Percentiles rank a stretch among this genome's conserved stretches.
Conservation (phyloP, 1,140 invertebrate genomes). For the Planococcus citri region DNA sequence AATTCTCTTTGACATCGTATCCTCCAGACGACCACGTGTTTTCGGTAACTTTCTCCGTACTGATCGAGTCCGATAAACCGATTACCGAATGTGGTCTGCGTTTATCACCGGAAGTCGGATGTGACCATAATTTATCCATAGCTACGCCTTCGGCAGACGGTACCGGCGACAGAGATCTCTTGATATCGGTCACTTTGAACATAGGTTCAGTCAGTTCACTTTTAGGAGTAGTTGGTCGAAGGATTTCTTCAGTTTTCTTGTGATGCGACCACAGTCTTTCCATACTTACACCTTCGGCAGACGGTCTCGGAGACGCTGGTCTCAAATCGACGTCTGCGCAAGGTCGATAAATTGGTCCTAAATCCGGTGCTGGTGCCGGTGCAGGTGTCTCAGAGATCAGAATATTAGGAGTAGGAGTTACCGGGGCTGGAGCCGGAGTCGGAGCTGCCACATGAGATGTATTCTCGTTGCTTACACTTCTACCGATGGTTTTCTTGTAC, state of each 20-base stretch:
- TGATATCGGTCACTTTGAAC: constrained; percentile 18
- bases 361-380: neutral
- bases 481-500: neutral
- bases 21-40: constrained; percentile 40
- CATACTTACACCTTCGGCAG: constrained; percentile 45
- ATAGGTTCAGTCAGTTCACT: neutral
- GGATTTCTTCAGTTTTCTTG: constrained; percentile 11
- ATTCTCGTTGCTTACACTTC: neutral
- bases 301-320: constrained; percentile 37
- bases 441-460: too few relatives aligned
- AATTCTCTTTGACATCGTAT: constrained; percentile 25
- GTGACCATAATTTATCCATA: constrained; percentile 37
- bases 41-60: constrained; percentile 27
- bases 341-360: constrained; percentile 33
- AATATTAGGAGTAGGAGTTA: neutral
- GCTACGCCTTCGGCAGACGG: constrained; percentile 31
- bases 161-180: constrained; percentile 27
- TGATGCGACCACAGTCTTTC: constrained; percentile 44
- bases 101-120: constrained; percentile 25
- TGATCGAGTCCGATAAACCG: neutral
- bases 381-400: neutral
- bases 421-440: too few relatives aligned
- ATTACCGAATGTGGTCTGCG: constrained; percentile 27
- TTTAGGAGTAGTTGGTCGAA: neutral
- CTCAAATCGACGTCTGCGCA: constrained; percentile 30